Percentiles rank a stretch among this genome's conserved stretches.
phyloP scores from a whole-genome alignment of 2,888 invertebrate species.

The Drosophila percnosoma region DNA sequence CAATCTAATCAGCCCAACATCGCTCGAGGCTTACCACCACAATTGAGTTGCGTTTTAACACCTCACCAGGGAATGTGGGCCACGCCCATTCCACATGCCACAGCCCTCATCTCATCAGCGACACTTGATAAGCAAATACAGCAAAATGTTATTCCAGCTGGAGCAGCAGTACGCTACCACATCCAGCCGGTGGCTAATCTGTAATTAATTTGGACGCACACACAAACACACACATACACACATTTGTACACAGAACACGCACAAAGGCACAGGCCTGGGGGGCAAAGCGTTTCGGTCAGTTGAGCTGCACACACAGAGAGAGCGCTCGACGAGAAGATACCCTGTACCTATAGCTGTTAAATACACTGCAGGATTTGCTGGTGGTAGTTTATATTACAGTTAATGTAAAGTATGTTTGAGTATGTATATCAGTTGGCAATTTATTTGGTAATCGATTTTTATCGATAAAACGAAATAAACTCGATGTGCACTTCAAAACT shows the following conservation, averaged over 20 bases:
- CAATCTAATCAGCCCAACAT: constrained; percentile 3
- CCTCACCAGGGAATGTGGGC: constrained; percentile 13
- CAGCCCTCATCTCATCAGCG: constrained; percentile 8
- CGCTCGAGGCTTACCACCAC: constrained; percentile 32
- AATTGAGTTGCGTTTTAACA: constrained; percentile 42
- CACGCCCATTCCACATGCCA: background rate
- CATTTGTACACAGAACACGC: constrained; percentile 63
- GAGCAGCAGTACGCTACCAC: constrained; percentile 25
- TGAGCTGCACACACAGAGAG: background rate
- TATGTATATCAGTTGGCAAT: background rate
- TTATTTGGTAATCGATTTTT: background rate
- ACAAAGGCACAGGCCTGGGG: constrained; percentile 26
- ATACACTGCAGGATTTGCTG: background rate
- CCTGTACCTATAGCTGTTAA: background rate
- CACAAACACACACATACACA: constrained; percentile 56
- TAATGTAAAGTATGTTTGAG: background rate
- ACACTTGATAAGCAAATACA: constrained; percentile 65
- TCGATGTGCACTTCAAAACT: no score
- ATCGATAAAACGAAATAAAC: background rate
- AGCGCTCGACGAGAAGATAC: background rate
- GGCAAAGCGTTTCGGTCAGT: background rate
- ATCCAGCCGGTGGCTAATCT: constrained; percentile 67
- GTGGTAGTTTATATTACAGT: background rate
- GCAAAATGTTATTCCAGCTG: constrained; percentile 38
- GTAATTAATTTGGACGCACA: constrained; percentile 77